Conservation (phyloP, 2,888 invertebrate genomes). For the Hecatera dysodea region DNA sequence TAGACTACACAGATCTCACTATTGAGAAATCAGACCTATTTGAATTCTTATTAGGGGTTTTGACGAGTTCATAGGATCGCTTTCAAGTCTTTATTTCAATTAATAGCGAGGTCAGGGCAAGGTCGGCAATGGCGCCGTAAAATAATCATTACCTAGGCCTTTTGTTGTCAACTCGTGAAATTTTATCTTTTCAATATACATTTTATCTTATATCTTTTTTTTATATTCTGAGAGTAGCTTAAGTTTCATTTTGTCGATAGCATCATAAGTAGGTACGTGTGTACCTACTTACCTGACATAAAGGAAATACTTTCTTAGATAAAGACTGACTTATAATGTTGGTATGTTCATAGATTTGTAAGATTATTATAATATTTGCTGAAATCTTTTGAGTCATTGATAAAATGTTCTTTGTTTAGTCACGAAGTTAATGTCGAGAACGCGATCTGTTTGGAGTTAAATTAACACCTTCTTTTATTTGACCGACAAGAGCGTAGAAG, state of each 20-base stretch:
- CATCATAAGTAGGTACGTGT: background rate
- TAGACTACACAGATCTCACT: background rate
- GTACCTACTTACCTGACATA: background rate
- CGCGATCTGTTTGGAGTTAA: slow-evolving; percentile 8
- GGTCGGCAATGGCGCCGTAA: background rate
- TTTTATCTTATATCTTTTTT: background rate
- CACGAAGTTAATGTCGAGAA: slow-evolving; percentile 11
- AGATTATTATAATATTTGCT: slow-evolving; percentile 46
- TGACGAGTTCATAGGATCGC: background rate
- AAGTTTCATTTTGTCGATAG: slow-evolving; percentile 22
- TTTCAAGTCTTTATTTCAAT: slow-evolving; percentile 15
- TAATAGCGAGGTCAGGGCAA: slow-evolving; percentile 33
- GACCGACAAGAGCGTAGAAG: background rate
- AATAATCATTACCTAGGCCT: slow-evolving; percentile 14
- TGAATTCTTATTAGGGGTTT: background rate
- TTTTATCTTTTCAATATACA: slow-evolving; percentile 15
- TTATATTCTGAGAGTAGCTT: slow-evolving; percentile 19
- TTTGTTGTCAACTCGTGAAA: slow-evolving; percentile 28
- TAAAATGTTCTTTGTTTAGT: slow-evolving; percentile 41
- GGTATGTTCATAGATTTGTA: slow-evolving; percentile 37
- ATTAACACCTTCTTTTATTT: slow-evolving; percentile 19
- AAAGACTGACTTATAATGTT: slow-evolving; percentile 38
- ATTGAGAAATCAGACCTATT: no score
- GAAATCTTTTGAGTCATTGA: slow-evolving; percentile 42
- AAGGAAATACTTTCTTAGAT: slow-evolving; percentile 25